phyloP scores from a whole-genome alignment of 2,113 vertebrate genomes.

The Aspiorhynchus laticeps region DNA sequence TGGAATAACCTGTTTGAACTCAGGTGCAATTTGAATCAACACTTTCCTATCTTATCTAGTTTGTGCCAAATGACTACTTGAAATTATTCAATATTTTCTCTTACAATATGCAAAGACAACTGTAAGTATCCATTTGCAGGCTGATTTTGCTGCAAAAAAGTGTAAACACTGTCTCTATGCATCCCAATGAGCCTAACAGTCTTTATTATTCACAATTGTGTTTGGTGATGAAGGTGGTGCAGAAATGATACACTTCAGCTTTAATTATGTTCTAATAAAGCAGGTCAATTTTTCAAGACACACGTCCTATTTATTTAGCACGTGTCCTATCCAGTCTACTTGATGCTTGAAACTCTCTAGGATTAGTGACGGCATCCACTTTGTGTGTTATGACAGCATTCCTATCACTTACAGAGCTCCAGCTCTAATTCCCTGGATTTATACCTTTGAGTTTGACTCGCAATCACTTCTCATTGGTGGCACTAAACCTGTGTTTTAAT shows the following conservation, averaged over 20 bases:
- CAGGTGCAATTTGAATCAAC: background rate
- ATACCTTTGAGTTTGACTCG: background rate
- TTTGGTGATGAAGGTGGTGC: background rate
- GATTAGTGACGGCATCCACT: background rate
- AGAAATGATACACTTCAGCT: background rate
- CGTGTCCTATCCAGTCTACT: background rate
- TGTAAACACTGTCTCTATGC: background rate
- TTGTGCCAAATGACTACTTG: background rate
- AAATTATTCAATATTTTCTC: background rate
- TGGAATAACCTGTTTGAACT: background rate
- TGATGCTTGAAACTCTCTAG: background rate
- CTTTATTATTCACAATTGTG: background rate
- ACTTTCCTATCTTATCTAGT: background rate
- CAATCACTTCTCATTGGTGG: background rate
- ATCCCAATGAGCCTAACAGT: background rate
- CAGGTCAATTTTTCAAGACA: background rate
- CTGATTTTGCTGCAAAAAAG: background rate
- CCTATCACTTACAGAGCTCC: background rate
- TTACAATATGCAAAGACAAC: background rate
- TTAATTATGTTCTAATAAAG: background rate
- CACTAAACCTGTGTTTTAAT: background rate
- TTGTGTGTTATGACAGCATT: slow-evolving; percentile 14
- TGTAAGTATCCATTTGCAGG: background rate
- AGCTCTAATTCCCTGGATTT: background rate
- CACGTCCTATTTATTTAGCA: background rate